Evolutionary conservation across 1,140 invertebrate genomes (phyloP).

Genomic region (Sinonovacula constricta): DNA sequence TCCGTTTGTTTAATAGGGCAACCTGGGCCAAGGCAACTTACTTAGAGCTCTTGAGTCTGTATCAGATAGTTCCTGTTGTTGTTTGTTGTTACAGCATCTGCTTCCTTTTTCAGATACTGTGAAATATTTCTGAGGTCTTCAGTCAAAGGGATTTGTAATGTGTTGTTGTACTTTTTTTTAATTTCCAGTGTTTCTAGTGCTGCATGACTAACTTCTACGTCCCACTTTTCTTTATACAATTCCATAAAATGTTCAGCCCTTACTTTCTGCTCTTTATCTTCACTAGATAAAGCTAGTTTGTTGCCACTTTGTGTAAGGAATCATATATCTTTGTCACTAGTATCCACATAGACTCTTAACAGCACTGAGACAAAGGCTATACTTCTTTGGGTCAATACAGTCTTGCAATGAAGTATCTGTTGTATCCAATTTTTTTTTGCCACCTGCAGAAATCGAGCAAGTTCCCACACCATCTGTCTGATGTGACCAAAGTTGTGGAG

Average conservation of each 20-base stretch:
- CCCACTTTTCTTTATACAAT: slow-evolving; percentile 18
- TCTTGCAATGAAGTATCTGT: neutral
- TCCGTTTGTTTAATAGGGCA: no score
- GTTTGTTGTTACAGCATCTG: no score
- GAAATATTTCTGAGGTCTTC: slow-evolving; percentile 14
- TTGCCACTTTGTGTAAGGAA: neutral
- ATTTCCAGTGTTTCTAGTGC: neutral
- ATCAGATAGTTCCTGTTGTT: no score
- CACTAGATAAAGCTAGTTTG: neutral
- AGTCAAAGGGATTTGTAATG: slow-evolving; percentile 2
- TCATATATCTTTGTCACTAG: neutral
- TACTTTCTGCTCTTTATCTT: neutral
- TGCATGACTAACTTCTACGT: slow-evolving; percentile 20
- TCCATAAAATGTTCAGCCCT: slow-evolving; percentile 3
- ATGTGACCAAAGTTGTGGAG: neutral
- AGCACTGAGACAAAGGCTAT: neutral
- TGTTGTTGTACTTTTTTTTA: slow-evolving; percentile 11
- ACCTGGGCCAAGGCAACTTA: no score
- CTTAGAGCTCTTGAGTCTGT: no score
- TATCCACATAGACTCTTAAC: neutral
- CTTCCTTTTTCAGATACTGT: neutral
- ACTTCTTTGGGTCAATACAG: neutral
- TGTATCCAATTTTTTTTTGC: neutral
- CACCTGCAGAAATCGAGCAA: neutral
- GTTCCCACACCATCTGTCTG: neutral